Percentiles rank a stretch among this genome's conserved stretches.
Evolutionary conservation across 2,888 invertebrate genomes (phyloP).

Genomic region (Hemistola chrysoprasaria): DNA sequence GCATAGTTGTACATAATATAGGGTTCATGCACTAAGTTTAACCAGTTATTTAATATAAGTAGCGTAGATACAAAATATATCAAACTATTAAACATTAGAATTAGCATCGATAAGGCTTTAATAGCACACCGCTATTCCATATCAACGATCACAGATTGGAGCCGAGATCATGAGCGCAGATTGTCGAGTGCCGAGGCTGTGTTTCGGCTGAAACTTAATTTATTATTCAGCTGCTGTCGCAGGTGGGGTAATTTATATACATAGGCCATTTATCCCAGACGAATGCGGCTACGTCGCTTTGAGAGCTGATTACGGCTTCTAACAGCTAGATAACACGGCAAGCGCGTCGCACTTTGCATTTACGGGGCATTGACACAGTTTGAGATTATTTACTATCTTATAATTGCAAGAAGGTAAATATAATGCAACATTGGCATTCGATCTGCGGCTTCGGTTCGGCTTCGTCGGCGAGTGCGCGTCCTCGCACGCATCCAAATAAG

Average conservation of each 20-base stretch:
- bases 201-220: slow-evolving; percentile 37
- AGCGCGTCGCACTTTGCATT: slow-evolving; percentile 32
- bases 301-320: slow-evolving; percentile 40
- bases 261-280: slow-evolving; percentile 39
- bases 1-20: too few species aligned
- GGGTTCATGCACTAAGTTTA: too few species aligned
- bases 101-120: slow-evolving; percentile 31
- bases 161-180: slow-evolving; percentile 39
- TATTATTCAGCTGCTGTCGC: slow-evolving; percentile 45
- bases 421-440: slow-evolving; percentile 70
- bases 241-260: slow-evolving; percentile 39
- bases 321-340: slow-evolving; percentile 36
- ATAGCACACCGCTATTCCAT: slow-evolving; percentile 34
- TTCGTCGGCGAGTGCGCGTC: slow-evolving; percentile 49
- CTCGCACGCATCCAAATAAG: slow-evolving; percentile 70
- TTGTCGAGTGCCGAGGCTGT: slow-evolving; percentile 37
- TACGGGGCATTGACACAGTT: slow-evolving; percentile 57
- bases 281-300: slow-evolving; percentile 42
- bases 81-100: slow-evolving; percentile 20
- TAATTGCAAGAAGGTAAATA: slow-evolving; percentile 66
- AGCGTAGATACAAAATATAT: too few species aligned
- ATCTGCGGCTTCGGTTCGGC: slow-evolving; percentile 47
- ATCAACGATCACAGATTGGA: slow-evolving; percentile 38
- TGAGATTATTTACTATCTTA: slow-evolving; percentile 56
- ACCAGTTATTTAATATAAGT: too few species aligned